phyloP scores from a whole-genome alignment of 2,113 vertebrate species.

The Danionella cerebrum region DNA sequence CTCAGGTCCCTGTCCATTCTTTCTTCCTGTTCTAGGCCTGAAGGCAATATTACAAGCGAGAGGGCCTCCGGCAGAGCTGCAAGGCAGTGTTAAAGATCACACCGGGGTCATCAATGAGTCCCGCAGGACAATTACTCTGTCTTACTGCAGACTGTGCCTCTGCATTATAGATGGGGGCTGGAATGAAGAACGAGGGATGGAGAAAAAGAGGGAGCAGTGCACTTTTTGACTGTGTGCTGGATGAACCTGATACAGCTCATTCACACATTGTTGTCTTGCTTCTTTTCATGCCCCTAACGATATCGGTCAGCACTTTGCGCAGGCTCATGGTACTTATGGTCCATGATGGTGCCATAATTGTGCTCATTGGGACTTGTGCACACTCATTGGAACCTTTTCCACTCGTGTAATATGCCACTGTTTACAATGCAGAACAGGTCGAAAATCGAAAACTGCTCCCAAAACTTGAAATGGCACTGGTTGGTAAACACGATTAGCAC shows the following conservation, averaged over 20 bases:
- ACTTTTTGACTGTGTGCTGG: neutral
- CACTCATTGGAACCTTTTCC: too few species aligned
- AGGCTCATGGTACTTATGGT: too few species aligned
- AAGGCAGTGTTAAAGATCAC: slow-evolving; percentile 19
- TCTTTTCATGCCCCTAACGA: neutral
- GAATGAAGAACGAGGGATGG: neutral
- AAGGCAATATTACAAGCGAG: neutral
- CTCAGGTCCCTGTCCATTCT: neutral
- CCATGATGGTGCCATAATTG: too few species aligned
- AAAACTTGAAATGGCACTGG: too few species aligned
- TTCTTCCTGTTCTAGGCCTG: neutral
- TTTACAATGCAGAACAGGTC: too few species aligned
- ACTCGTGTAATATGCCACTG: too few species aligned
- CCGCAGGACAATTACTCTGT: slow-evolving; percentile 25
- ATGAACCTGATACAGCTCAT: slow-evolving; percentile 5
- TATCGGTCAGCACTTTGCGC: neutral
- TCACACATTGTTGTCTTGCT: neutral
- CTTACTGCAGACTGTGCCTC: slow-evolving; percentile 25
- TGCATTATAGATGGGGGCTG: slow-evolving; percentile 4
- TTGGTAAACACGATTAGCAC: too few species aligned
- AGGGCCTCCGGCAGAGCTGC: neutral
- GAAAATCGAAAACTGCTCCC: too few species aligned
- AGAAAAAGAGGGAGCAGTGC: neutral
- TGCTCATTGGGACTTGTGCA: too few species aligned
- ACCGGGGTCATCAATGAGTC: slow-evolving; percentile 25